phyloP scores from a whole-genome alignment of 2,797 vertebrate genomes.

The Macrochelys suwanniensis region DNA sequence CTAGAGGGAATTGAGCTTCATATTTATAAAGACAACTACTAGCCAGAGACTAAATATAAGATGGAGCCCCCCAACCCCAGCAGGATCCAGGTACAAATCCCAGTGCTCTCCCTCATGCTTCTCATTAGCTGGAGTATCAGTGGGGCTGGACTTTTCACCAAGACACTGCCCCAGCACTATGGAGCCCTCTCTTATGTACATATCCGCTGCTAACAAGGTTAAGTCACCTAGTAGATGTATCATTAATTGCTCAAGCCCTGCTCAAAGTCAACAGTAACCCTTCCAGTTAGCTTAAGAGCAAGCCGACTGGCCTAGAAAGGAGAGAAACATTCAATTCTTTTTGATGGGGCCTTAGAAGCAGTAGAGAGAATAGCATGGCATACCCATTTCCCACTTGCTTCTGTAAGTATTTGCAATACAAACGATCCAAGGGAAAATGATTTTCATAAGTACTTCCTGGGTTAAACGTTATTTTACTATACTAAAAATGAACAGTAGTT shows the following conservation, averaged over 20 bases:
- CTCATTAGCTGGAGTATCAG: background rate
- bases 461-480: fast-evolving
- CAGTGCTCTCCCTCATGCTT: background rate
- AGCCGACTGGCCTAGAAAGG: background rate
- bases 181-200: background rate
- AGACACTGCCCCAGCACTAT: background rate
- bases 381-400: too few species aligned
- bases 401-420: background rate
- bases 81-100: fast-evolving
- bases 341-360: too few species aligned
- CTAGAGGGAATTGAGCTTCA: fast-evolving
- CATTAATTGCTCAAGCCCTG: background rate
- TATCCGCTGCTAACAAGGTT: background rate
- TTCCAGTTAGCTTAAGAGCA: background rate
- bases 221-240: background rate
- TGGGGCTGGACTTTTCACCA: fast-evolving
- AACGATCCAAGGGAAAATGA: fast-evolving
- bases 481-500: background rate
- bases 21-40: background rate
- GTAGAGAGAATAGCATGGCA: too few species aligned
- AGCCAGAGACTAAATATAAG: background rate
- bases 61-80: background rate
- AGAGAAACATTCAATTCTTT: background rate
- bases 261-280: background rate
- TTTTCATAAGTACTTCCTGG: background rate